phyloP scores from a whole-genome alignment of 2,113 vertebrate genomes.

The Zosterops pallidus region DNA sequence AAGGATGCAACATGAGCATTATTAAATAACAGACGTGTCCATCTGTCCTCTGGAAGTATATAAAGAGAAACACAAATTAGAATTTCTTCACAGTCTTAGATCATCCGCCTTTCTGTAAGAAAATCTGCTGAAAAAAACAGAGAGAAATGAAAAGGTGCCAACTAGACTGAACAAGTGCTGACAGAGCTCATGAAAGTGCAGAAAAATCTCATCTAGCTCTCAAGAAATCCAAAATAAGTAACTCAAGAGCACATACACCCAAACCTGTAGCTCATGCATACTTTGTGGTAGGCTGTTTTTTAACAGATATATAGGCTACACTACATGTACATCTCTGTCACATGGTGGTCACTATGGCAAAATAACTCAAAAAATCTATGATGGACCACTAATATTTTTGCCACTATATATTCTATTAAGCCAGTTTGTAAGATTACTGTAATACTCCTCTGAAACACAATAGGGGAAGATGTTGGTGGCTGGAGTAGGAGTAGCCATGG shows the following conservation, averaged over 20 bases:
- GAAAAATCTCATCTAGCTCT: constrained; percentile 52
- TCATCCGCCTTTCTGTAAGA: constrained; percentile 48
- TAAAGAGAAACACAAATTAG: constrained; percentile 53
- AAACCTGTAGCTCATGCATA: background rate
- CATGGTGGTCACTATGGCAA: background rate
- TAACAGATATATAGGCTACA: background rate
- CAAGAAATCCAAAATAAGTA: constrained; percentile 48
- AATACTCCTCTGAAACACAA: background rate
- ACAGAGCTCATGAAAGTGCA: constrained; percentile 64
- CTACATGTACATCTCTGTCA: background rate
- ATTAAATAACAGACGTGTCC: constrained; percentile 62
- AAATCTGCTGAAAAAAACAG: constrained; percentile 49
- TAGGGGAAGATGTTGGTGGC: background rate
- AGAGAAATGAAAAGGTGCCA: constrained; percentile 56
- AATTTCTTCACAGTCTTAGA: constrained; percentile 59
- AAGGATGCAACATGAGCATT: constrained; percentile 54
- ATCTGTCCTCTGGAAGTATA: constrained; percentile 63
- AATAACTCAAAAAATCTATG: background rate
- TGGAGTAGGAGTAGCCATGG: background rate
- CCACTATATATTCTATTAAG: background rate
- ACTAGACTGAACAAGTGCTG: constrained; percentile 65
- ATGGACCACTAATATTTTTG: background rate
- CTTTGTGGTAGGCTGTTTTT: background rate
- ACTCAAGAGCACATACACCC: background rate
- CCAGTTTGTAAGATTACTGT: background rate